phyloP scores from a whole-genome alignment of 2,113 vertebrate genomes.

The Ptilorrhoa leucosticta region DNA sequence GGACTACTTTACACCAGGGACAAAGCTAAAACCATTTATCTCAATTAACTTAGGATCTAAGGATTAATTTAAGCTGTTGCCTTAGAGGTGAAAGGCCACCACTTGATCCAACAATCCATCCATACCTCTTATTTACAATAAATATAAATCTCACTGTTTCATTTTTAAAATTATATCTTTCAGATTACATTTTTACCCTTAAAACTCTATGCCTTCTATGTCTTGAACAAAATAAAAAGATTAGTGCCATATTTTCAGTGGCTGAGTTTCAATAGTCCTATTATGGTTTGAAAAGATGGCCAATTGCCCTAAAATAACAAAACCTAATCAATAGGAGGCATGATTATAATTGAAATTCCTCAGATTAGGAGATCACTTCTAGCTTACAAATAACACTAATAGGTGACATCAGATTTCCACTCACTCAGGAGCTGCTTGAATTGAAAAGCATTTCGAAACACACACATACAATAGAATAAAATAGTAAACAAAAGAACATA shows the following conservation, averaged over 20 bases:
- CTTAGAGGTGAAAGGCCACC: constrained; percentile 65
- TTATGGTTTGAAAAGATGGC: not conserved
- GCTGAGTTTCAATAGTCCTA: not conserved
- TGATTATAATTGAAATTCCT: constrained; percentile 52
- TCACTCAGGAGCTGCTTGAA: not conserved
- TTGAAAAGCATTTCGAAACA: constrained; percentile 42
- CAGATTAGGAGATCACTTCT: constrained; percentile 40
- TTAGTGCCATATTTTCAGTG: not conserved
- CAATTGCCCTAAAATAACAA: constrained; percentile 14
- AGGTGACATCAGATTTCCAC: not conserved
- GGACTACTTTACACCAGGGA: constrained; percentile 65
- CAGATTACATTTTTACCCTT: not conserved
- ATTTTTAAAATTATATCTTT: not conserved
- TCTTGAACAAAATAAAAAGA: not conserved
- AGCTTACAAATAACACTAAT: constrained; percentile 42
- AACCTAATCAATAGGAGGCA: constrained; percentile 50
- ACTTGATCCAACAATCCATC: constrained; percentile 8
- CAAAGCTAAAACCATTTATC: constrained; percentile 68
- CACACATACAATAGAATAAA: not conserved
- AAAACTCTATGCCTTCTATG: not conserved
- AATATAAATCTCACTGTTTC: not conserved
- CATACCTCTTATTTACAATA: not conserved
- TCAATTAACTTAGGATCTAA: constrained; percentile 69
- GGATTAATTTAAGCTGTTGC: constrained; percentile 68
- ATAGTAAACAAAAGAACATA: not conserved